Conservation (phyloP, 2,888 invertebrate genomes). For the Acleris sparsana region DNA sequence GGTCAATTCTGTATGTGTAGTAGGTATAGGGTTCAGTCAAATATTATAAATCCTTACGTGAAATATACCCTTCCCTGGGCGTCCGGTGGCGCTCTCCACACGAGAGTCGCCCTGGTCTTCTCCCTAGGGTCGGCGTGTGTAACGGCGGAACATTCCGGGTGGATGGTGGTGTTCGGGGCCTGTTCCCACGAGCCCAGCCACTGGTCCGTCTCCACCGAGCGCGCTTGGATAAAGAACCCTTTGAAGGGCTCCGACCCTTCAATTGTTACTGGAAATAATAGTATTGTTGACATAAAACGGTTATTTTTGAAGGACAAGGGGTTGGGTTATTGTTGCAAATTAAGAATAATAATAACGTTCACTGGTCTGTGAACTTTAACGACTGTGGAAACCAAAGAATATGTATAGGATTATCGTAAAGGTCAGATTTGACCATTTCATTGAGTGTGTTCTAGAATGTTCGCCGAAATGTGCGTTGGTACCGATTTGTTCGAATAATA, state of each 20-base stretch:
- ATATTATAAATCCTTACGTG: conserved; percentile 85
- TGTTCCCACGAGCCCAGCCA: conserved; percentile 91
- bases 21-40: no score
- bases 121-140: conserved; percentile 91
- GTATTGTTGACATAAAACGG: conserved; percentile 3
- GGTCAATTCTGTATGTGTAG: no score
- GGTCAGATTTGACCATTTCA: no score
- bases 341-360: no score
- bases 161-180: conserved; percentile 88
- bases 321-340: not conserved
- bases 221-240: conserved; percentile 93
- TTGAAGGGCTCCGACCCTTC: conserved; percentile 86
- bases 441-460: no score
- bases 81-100: conserved; percentile 89
- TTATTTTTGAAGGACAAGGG: conserved; percentile 20
- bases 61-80: conserved; percentile 89
- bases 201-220: conserved; percentile 87
- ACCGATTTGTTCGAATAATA: no score
- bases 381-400: no score
- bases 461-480: no score
- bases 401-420: no score
- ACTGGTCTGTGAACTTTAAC: no score
- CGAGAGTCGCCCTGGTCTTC: conserved; percentile 87
- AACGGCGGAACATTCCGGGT: conserved; percentile 90
- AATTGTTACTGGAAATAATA: conserved; percentile 79